Evolutionary conservation across 2,113 vertebrate species (phyloP).

Genomic region (Aramus guarauna): DNA sequence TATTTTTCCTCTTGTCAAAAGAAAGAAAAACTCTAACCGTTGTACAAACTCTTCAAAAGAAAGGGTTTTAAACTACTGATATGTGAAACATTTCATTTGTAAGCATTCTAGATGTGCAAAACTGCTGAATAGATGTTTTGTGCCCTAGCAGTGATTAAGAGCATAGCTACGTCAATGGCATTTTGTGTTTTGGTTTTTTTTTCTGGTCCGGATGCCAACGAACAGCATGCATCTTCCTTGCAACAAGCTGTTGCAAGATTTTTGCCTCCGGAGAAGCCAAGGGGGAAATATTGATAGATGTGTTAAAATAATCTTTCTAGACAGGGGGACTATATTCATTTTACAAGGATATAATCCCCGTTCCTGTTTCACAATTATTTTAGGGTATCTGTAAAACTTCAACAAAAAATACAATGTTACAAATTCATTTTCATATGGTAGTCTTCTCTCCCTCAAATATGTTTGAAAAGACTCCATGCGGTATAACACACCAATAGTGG

Average conservation of each 20-base stretch:
- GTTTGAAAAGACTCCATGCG: not conserved
- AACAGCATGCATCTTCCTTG: conserved; percentile 64
- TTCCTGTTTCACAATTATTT: not conserved
- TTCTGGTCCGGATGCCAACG: conserved; percentile 60
- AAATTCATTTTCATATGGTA: not conserved
- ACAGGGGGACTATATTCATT: not conserved
- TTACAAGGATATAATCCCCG: not conserved
- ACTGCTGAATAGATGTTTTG: conserved; percentile 66
- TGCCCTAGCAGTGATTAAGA: conserved; percentile 54
- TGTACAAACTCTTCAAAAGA: conserved; percentile 10
- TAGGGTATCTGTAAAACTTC: not conserved
- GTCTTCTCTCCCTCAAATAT: not conserved
- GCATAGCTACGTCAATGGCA: conserved; percentile 55
- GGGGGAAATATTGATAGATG: conserved; percentile 48
- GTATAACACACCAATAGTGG: not conserved
- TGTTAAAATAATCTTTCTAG: conserved; percentile 52
- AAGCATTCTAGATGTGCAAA: conserved; percentile 43
- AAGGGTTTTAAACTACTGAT: conserved; percentile 8
- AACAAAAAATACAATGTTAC: not conserved
- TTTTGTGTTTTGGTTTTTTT: conserved; percentile 59
- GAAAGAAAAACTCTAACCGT: not conserved
- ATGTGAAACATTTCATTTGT: conserved; percentile 37
- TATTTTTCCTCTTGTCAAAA: not conserved
- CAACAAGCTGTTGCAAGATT: conserved; percentile 69
- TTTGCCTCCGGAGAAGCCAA: conserved; percentile 55